A percentile compares a stretch with the other conserved stretches of the same genome.
These are phyloP conservation scores for Lucinisca nassula DNA, from an alignment of 2,888 invertebrate species.

Conservation along the genomic window DNA sequence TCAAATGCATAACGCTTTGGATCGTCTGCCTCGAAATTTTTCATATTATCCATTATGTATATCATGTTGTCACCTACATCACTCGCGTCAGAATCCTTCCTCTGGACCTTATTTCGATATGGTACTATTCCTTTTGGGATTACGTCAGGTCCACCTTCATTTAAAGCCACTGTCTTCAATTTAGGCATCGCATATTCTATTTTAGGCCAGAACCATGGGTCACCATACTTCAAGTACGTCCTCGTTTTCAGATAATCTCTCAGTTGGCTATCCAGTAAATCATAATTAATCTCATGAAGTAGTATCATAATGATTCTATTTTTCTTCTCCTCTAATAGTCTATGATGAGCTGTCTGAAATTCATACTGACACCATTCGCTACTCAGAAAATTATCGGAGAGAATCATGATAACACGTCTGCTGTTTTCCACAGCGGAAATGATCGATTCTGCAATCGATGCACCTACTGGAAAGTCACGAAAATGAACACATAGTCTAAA, in stretches of 20 bases:
- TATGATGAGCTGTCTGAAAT: slow-evolving; percentile 96
- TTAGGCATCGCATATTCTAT: slow-evolving; percentile 12
- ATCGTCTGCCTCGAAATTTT: not conserved
- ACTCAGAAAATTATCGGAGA: slow-evolving; percentile 96
- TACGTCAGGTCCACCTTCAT: not conserved
- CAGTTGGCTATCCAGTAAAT: slow-evolving; percentile 88
- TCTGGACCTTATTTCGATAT: not conserved
- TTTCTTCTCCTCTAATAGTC: slow-evolving; percentile 92
- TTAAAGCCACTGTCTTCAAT: too few relatives aligned
- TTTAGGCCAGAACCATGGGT: slow-evolving; percentile 13
- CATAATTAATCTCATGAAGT: slow-evolving; percentile 94
- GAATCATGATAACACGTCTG: slow-evolving; percentile 94
- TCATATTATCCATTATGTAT: slow-evolving; percentile 20
- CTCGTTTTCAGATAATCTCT: slow-evolving; percentile 47
- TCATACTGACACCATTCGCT: slow-evolving; percentile 97
- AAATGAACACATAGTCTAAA: slow-evolving; percentile 88
- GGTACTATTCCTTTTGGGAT: not conserved
- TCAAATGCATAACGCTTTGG: not conserved
- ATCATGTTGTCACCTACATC: not conserved
- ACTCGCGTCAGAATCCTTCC: not conserved
- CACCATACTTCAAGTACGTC: slow-evolving; percentile 10
- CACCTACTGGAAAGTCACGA: slow-evolving; percentile 81
- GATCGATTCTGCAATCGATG: slow-evolving; percentile 93
- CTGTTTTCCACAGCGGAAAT: slow-evolving; percentile 95
- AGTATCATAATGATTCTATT: slow-evolving; percentile 94